Evolutionary conservation across 2,797 vertebrate genomes (phyloP).

Genomic region (Coracias cyanogaster): DNA sequence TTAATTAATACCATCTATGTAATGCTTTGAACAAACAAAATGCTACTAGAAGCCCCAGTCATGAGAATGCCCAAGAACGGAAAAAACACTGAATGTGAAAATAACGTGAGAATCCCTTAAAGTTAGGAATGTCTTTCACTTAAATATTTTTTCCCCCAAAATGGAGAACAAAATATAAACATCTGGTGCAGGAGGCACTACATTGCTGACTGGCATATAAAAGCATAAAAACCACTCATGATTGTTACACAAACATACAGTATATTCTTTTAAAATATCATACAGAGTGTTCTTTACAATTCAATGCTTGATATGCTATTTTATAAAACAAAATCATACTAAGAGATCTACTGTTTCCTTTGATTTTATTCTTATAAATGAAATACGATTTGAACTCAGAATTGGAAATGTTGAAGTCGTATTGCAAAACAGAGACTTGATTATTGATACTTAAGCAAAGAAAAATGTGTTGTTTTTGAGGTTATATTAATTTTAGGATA

Average conservation of each 20-base stretch:
- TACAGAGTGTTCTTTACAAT: too few species aligned
- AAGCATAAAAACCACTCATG: not conserved
- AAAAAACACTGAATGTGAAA: not conserved
- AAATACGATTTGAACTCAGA: not conserved
- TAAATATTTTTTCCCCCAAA: not conserved
- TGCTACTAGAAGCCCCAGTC: not conserved
- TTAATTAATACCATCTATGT: not conserved
- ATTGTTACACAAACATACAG: not conserved
- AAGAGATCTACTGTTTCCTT: not conserved
- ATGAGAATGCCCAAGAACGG: not conserved
- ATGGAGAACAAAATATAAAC: not conserved
- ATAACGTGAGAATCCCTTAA: not conserved
- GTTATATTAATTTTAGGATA: not conserved
- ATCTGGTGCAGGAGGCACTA: not conserved
- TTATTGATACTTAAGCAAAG: not conserved
- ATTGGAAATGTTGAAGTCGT: not conserved
- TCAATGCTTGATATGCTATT: not conserved
- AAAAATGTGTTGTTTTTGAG: not conserved
- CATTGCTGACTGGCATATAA: not conserved
- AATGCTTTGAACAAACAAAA: not conserved
- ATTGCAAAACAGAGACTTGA: not conserved
- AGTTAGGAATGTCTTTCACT: not conserved
- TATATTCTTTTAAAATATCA: not conserved
- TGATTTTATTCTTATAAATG: not conserved
- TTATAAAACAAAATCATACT: not conserved